These are phyloP conservation scores for Hydropsyche betteni DNA, from an alignment of 2,888 invertebrate genomes.

Conservation along the genomic window DNA sequence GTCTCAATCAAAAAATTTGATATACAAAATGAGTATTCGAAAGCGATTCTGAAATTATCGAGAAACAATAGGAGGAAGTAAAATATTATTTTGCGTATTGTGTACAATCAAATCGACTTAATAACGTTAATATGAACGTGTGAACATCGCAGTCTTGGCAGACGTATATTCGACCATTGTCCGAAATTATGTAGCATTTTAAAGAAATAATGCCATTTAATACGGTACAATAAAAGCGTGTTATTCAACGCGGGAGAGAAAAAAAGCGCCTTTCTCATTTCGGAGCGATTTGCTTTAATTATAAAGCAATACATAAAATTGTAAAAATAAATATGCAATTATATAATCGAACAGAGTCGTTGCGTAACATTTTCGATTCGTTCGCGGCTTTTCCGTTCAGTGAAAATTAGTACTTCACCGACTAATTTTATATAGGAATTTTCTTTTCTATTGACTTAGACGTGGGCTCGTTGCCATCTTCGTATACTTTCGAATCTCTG, in stretches of 20 bases:
- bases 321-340: no score
- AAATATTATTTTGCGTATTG: neutral
- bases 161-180: neutral
- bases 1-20: no score
- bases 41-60: neutral
- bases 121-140: slow-evolving; percentile 7
- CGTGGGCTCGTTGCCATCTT: no score
- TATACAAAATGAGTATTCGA: neutral
- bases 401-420: neutral
- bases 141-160: neutral
- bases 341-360: no score
- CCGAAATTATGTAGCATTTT: neutral
- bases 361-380: no score
- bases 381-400: neutral
- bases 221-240: no score
- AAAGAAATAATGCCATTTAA: neutral
- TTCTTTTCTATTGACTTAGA: neutral
- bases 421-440: neutral
- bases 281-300: neutral
- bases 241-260: no score
- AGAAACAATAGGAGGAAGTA: slow-evolving; percentile 15
- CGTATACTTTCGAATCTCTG: slow-evolving; percentile 23
- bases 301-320: no score
- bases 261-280: neutral
- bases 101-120: neutral